Evolutionary conservation across 2,797 vertebrate genomes (phyloP), one percentile per base, ranked within the genome.

Genomic region (Erethizon dorsatum): DNA sequence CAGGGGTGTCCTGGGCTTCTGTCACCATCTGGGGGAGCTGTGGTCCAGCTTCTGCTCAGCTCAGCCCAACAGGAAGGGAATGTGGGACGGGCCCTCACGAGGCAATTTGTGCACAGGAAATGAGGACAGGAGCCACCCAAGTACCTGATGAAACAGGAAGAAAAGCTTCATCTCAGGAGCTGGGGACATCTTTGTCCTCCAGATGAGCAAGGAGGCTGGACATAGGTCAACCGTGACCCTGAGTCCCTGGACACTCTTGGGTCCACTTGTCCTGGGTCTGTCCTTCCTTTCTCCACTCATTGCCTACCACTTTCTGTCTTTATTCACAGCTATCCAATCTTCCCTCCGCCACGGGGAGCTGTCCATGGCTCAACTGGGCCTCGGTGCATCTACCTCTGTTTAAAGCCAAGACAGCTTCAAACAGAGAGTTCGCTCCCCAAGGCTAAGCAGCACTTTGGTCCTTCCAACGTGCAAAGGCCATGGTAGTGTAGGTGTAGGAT

Each of bases 1-100:
- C 1, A 0, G 8, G 52, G 50, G 18, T 3, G 6, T 7, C 59
- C 77, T n/a, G 31, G 4, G 2, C 59, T 20, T 13, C 47, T 4
- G 12, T 3, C 8, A 4, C 9, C 24, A 5, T 52, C 56, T 0
- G 0, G 3, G 52, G 33, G 22, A 22, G 13, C 14, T 67, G 20
- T 9, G 7, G 61, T 22, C 33, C 4, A 54, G 28, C 69, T 47
- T 61, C 90, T 65, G n/a, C 79, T 59, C 59, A 6, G 5, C 67
- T 73, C 54, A 73, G 71, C 45, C 28, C 63, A 63, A 22, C 24
- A 82, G 45, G n/a, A 85, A 33, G 52, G 31, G 33, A 6, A 15
- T 1, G 2, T 26, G 47, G 20, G 31, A 37, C 65, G 41, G 50
- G 33, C 33, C 54, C 54, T 50, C 83, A 37, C 1, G 1, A 26